A percentile compares a stretch with the other conserved stretches of the same genome.
These are phyloP conservation scores for Incurvaria masculella DNA, from an alignment of 2,888 invertebrate species.

Conservation along the genomic window DNA sequence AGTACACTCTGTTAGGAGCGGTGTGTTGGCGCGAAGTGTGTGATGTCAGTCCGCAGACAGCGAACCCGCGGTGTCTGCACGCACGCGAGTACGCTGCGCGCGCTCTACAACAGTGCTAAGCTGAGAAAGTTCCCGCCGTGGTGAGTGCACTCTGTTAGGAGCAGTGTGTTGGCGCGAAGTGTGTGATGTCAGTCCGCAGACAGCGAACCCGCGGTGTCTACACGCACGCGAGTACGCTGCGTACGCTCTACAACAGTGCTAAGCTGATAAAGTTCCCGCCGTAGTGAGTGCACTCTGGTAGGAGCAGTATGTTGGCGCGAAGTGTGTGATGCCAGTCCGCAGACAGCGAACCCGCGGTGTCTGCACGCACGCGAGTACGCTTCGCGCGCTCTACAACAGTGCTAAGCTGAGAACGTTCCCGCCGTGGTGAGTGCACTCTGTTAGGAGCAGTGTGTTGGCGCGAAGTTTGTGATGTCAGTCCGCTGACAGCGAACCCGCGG, in stretches of 20 bases:
- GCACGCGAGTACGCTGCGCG: conserved; percentile 56
- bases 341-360: conserved; percentile 35
- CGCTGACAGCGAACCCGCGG: conserved; percentile 27
- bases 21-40: too few species aligned
- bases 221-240: conserved; percentile 60
- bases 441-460: too few species aligned
- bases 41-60: too few species aligned
- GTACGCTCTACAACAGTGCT: conserved; percentile 56
- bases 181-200: too few species aligned
- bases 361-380: conserved; percentile 61
- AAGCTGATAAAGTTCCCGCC: conserved; percentile 47
- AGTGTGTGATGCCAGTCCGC: too few species aligned
- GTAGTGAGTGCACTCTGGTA: conserved; percentile 42
- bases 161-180: too few species aligned
- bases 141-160: too few species aligned
- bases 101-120: conserved; percentile 57
- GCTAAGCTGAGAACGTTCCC: conserved; percentile 47
- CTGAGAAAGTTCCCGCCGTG: conserved; percentile 44
- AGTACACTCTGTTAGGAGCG: too few species aligned
- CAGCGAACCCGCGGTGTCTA: conserved; percentile 40
- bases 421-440: conserved; percentile 41
- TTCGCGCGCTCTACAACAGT: conserved; percentile 58
- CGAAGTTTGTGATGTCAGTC: too few species aligned
- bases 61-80: neutral
- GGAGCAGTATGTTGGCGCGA: too few species aligned